Conservation (phyloP, 2,797 vertebrate genomes). For the Pteronotus mesoamericanus region DNA sequence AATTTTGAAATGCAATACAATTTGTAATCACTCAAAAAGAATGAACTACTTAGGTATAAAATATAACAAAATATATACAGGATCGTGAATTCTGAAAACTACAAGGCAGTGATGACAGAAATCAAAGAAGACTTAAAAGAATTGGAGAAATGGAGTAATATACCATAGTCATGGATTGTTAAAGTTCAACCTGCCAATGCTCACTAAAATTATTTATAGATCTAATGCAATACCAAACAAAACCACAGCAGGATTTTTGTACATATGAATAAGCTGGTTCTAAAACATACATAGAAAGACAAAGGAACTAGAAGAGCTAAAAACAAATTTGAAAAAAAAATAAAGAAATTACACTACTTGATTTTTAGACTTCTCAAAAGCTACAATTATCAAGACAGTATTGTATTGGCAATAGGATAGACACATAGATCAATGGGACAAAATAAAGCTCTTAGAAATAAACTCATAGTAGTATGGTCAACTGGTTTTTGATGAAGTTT, state of each 20-base stretch:
- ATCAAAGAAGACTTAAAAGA: background rate
- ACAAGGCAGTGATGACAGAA: background rate
- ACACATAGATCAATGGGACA: background rate
- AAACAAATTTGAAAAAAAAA: conserved; percentile 21
- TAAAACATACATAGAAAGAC: conserved; percentile 29
- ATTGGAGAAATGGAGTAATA: background rate
- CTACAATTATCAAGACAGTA: background rate
- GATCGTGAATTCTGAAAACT: background rate
- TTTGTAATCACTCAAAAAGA: conserved; percentile 24
- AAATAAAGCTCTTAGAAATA: conserved; percentile 3
- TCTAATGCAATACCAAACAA: background rate
- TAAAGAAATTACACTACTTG: background rate
- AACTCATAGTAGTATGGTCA: background rate
- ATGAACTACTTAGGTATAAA: background rate
- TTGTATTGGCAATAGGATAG: background rate
- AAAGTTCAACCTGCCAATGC: background rate
- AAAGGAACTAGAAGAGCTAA: background rate
- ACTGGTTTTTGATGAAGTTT: background rate
- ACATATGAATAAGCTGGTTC: background rate
- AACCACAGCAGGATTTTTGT: background rate
- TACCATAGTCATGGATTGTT: conserved; percentile 10
- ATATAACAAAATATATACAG: background rate
- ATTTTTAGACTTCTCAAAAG: conserved; percentile 4
- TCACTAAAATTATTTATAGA: conserved; percentile 43
- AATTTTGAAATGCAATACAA: background rate